phyloP scores from a whole-genome alignment of 2,888 invertebrate species.

The Neoscelio sp. region DNA sequence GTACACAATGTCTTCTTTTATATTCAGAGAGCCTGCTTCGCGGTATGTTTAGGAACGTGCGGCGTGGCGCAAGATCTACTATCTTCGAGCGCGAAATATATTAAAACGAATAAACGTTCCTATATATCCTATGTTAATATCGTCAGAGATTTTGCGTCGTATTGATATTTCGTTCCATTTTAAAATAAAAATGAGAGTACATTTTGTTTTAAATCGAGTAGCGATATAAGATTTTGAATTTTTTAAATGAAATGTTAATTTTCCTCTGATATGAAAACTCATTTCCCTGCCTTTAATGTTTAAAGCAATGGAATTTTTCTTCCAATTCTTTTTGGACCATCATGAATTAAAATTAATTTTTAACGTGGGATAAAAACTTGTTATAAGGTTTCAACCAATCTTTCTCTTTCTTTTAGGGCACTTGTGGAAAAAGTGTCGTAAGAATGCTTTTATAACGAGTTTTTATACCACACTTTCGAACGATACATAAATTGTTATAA shows the following conservation, averaged over 20 bases:
- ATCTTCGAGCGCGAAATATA: not conserved
- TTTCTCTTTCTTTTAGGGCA: not conserved
- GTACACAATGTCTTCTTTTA: slow-evolving; percentile 11
- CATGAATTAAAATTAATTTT: too few relatives aligned
- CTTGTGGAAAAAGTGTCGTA: not conserved
- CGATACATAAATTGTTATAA: slow-evolving; percentile 2
- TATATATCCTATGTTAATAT: too few relatives aligned
- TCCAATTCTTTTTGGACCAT: too few relatives aligned
- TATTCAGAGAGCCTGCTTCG: slow-evolving; percentile 1
- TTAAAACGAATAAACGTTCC: not conserved
- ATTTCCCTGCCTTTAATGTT: not conserved
- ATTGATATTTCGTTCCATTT: too few relatives aligned
- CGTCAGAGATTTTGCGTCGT: too few relatives aligned
- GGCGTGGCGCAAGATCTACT: not conserved
- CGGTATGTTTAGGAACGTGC: slow-evolving; percentile 3
- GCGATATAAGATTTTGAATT: too few relatives aligned
- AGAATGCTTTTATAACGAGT: slow-evolving; percentile 3
- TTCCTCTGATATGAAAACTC: too few relatives aligned
- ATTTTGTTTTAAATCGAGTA: too few relatives aligned
- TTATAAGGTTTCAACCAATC: not conserved
- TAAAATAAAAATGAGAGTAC: too few relatives aligned
- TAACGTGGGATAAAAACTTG: not conserved
- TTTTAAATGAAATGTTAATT: too few relatives aligned
- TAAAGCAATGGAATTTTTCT: not conserved
- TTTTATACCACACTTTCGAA: not conserved